Base-by-base conservation (phyloP, 1,140 invertebrate genomes). In the Orchestia grillus region DNA sequence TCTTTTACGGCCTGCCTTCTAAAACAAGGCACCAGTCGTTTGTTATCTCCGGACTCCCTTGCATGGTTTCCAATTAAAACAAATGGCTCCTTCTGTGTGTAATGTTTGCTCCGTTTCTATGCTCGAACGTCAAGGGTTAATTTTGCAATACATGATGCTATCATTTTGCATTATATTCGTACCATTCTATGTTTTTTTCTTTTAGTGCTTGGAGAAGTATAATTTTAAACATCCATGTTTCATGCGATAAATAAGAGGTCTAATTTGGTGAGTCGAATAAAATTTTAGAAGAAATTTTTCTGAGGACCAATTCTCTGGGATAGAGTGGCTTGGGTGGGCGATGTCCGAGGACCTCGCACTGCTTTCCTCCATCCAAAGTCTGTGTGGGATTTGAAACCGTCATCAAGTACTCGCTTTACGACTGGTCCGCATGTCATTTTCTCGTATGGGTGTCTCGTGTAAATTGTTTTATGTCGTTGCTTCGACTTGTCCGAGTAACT, bases 11-110 rank as follows among this genome's bases (percentile, higher is more conserved):
- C 88, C 88, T 90, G 88, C 88, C 88, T 42, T 90, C 88, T 90
- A 90, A 90, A 90, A 44, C 88, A 90, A 42, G 88, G 41, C n/a
- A 44, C 1, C 88, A 41, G 41, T 90, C 88, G 41, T 90, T 90
- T 90, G 88, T 90, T 90, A 90, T 90, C 43, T 90, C 28, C 41
- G 8, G 88, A 90, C 88, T 90, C 11, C 88, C 88, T 90, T 90
- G 88, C 88, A 90, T 42, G 88, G 88, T 44, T 90, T 90, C 88
- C 88, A 90, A 90, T 90, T 90, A 90, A 90, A 90, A 90, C 88
- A 90, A 42, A 90, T 90, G 88, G 43, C 88, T 90, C 41, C 88
- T 77, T 90, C 41, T 90, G 88, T 90, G 88, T 42, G 88, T 44
- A 90, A 90, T 90, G 88, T 44, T 44, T 42, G 88, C 88, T 90